These are phyloP conservation scores for Pseudopipra pipra DNA, from an alignment of 2,113 vertebrate genomes.

Conservation along the genomic window DNA sequence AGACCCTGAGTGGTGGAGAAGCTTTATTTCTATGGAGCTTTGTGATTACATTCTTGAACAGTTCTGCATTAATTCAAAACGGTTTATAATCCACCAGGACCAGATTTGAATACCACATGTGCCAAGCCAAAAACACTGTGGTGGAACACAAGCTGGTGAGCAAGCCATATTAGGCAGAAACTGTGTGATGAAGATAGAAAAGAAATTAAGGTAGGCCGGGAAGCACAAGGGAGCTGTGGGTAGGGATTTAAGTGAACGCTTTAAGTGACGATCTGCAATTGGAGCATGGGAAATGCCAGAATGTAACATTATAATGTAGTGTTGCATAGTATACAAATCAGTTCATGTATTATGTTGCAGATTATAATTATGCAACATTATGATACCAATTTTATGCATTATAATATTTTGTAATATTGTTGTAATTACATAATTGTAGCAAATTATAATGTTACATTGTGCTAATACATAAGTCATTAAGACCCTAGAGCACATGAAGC, in stretches of 20 bases:
- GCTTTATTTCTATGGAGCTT: neutral
- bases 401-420: conserved; percentile 19
- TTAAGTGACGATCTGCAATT: neutral
- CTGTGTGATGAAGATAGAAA: neutral
- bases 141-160: neutral
- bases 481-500: neutral
- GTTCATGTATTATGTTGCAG: neutral
- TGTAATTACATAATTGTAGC: conserved; percentile 26
- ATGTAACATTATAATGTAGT: neutral
- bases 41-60: neutral
- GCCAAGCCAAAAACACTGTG: neutral
- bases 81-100: neutral
- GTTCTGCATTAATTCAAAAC: neutral
- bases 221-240: neutral
- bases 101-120: neutral
- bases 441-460: neutral
- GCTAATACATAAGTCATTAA: neutral
- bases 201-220: neutral
- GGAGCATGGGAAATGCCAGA: neutral
- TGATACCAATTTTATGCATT: neutral
- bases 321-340: neutral
- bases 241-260: neutral
- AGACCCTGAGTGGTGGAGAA: neutral
- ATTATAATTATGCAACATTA: conserved; percentile 12
- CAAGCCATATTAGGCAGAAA: neutral